Percentiles rank a stretch among this genome's conserved stretches.
Evolutionary conservation across 1,140 invertebrate genomes (phyloP).

Genomic region (Plodia interpunctella): DNA sequence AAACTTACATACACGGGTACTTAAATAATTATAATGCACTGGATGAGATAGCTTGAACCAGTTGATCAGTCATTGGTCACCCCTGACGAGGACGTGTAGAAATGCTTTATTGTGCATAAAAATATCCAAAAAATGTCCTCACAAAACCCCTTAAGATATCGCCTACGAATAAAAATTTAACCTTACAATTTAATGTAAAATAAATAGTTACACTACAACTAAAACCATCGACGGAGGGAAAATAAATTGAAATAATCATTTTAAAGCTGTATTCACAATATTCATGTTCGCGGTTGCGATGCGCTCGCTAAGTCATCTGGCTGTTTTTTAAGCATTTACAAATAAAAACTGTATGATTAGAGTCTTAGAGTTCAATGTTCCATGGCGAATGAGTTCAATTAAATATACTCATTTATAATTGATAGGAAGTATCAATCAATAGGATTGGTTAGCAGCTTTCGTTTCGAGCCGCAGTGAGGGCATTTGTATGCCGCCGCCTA

Average conservation of each 20-base stretch:
- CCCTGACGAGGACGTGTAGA: slow-evolving; percentile 43
- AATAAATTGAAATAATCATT: slow-evolving; percentile 30
- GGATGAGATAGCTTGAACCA: slow-evolving; percentile 66
- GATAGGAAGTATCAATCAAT: neutral
- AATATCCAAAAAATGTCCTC: slow-evolving; percentile 47
- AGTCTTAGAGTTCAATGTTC: neutral
- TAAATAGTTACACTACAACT: slow-evolving; percentile 57
- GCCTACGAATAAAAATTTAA: slow-evolving; percentile 32
- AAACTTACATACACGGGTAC: slow-evolving; percentile 59
- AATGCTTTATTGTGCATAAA: slow-evolving; percentile 70
- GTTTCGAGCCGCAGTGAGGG: neutral
- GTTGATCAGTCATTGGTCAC: slow-evolving; percentile 51
- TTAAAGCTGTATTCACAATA: slow-evolving; percentile 30
- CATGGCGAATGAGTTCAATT: neutral
- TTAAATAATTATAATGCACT: slow-evolving; percentile 65
- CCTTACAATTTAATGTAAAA: slow-evolving; percentile 43
- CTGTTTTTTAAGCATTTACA: neutral
- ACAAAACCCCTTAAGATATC: slow-evolving; percentile 42
- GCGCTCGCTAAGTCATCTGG: slow-evolving; percentile 17
- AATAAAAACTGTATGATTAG: neutral
- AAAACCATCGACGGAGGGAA: slow-evolving; percentile 54
- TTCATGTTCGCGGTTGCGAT: slow-evolving; percentile 19
- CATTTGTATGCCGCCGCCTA: neutral
- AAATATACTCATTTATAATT: neutral
- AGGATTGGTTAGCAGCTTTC: neutral